phyloP scores from a whole-genome alignment of 1,140 invertebrate genomes.

The Sycophaga agraensis region DNA sequence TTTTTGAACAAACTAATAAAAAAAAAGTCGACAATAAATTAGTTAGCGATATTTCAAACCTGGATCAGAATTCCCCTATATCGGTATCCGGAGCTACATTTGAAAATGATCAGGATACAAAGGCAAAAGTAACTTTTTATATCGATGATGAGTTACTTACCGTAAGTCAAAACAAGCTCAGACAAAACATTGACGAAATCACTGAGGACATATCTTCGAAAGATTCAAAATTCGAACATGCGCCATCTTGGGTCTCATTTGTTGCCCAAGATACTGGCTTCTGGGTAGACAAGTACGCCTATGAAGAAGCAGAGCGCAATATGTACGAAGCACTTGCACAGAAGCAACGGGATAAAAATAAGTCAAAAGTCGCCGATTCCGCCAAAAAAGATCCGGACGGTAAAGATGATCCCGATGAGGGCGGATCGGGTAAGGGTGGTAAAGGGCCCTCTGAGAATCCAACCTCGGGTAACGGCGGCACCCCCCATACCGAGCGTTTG shows the following conservation, averaged over 20 bases:
- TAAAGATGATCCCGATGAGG: conserved; percentile 63
- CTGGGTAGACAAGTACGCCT: conserved; percentile 64
- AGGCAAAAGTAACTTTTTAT: conserved; percentile 21
- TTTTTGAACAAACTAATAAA: no score
- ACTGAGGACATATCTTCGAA: conserved; percentile 5
- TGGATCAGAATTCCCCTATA: no score
- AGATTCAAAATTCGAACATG: background rate
- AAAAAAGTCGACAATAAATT: no score
- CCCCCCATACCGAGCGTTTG: conserved; percentile 63
- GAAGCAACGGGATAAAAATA: conserved; percentile 30
- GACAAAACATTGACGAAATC: conserved; percentile 25
- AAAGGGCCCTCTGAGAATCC: background rate
- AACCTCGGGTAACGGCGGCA: background rate
- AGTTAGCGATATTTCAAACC: no score
- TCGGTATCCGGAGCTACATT: background rate
- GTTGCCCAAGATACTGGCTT: conserved; percentile 59
- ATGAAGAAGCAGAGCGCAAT: conserved; percentile 65
- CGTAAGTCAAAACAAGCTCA: conserved; percentile 15
- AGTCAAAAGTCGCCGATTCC: background rate
- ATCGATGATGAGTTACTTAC: conserved; percentile 28
- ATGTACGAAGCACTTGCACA: conserved; percentile 56
- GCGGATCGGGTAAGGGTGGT: conserved; percentile 55
- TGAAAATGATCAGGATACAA: background rate
- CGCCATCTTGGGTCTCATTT: conserved; percentile 30
- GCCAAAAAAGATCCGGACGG: conserved; percentile 43